phyloP scores from a whole-genome alignment of 2,113 vertebrate genomes.

The Ciconia stormi region DNA sequence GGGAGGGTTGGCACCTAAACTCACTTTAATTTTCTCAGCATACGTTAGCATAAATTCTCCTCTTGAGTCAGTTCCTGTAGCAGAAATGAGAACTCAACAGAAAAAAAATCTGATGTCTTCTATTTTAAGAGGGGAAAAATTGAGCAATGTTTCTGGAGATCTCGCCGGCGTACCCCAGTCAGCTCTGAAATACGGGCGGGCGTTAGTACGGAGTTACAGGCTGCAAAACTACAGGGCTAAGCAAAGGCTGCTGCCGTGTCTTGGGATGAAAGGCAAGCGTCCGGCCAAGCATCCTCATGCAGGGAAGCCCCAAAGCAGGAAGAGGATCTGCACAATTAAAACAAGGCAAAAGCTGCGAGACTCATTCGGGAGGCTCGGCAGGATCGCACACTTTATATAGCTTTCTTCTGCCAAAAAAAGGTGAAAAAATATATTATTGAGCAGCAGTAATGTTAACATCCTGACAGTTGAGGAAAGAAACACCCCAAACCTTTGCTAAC shows the following conservation, averaged over 20 bases:
- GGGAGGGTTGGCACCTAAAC: neutral
- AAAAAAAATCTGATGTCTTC: neutral
- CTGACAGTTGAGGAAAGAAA: neutral
- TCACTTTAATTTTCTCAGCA: neutral
- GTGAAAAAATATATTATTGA: neutral
- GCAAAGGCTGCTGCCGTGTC: neutral
- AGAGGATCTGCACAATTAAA: neutral
- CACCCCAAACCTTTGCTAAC: neutral
- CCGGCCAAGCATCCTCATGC: neutral
- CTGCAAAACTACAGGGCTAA: fast-evolving
- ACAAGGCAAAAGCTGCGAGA: neutral
- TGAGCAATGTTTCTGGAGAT: neutral
- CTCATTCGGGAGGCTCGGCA: fast-evolving
- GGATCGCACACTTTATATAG: neutral
- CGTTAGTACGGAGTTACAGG: neutral
- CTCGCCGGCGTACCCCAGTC: fast-evolving
- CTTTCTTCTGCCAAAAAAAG: neutral
- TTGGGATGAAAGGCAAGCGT: neutral
- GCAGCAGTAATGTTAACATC: neutral
- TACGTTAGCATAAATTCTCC: neutral
- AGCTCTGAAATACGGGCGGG: fast-evolving
- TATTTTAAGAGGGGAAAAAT: neutral
- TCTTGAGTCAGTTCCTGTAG: neutral
- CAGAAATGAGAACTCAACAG: neutral
- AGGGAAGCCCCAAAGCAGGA: neutral